Evolutionary conservation across 1,140 invertebrate species (phyloP), one percentile per base, ranked within the genome.

Genomic region (Dermatophagoides farinae): DNA sequence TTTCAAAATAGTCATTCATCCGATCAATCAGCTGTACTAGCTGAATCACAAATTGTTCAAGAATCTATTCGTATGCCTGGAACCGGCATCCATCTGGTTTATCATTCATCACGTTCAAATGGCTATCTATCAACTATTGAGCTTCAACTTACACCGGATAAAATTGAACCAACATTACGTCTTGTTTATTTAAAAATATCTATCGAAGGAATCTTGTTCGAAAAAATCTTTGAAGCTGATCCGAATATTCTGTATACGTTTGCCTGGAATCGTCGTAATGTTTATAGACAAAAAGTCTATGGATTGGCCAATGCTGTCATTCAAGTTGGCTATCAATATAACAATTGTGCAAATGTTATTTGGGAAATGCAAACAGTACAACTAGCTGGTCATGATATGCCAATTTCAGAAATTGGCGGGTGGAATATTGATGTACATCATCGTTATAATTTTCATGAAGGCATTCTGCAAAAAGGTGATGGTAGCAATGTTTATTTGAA

Each of bases 381-480:
- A 20, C 73, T 97, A 62, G 85, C 89, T 71, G 95, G 92, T n/a
- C 95, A 93, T 74, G 89, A 96, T 71, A 86, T 97, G 38, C 88
- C 92, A 65, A 93, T 95, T 61, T 92, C 91, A 0, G 88, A 95
- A 70, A 86, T 97, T 49, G 91, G 91, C 0, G 90, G 88, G 12
- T 97, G 92, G 93, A 92, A 92, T 60, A 73, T 98, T 20, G 86
- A 97, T 69, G 91, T 97, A 58, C 92, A 97, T 74, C 92, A 97
- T 71, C 88, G 93, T 71, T 96, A 97, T 73, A 97, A 97, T 71
- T 93, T 93, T 76, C 85, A 91, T 68, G 88, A 95, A 78, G 90
- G 78, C 41, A 92, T 96, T 64, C 73, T 97, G 44, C 90, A 96
- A 70, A 93, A 93, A 71, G 92, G 92, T 25, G 92, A 97, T 70